Percentiles rank a stretch among this genome's conserved stretches.
Evolutionary conservation across 37 sponge, comb jelly and placozoan species (phyloP).

Genomic region (Spongilla lacustris): DNA sequence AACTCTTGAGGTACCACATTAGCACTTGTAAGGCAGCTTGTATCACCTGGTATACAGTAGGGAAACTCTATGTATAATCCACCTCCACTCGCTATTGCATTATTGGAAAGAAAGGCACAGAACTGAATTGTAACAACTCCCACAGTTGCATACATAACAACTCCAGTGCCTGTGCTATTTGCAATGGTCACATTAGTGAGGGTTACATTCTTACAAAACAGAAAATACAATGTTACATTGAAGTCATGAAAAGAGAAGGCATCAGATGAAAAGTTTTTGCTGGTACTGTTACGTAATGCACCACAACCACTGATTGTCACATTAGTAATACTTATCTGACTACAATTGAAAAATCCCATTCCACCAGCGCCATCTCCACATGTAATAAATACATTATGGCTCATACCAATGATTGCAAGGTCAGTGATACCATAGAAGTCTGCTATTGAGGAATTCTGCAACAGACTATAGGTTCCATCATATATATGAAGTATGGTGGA

Average conservation of each 20-base stretch:
- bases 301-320: conserved; percentile 20
- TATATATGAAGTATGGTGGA: background rate
- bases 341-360: conserved; percentile 26
- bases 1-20: background rate
- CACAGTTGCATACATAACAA: conserved; percentile 42
- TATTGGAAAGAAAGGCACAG: conserved; percentile 29
- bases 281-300: conserved; percentile 15
- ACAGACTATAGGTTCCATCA: background rate
- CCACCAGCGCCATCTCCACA: conserved; percentile 18
- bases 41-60: conserved; percentile 22
- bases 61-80: conserved; percentile 59
- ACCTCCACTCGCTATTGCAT: conserved; percentile 19
- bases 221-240: conserved; percentile 29
- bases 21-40: background rate
- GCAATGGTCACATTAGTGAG: conserved; percentile 9
- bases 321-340: background rate
- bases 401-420: conserved; percentile 34
- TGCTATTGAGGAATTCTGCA: background rate
- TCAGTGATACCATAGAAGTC: background rate
- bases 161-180: conserved; percentile 25
- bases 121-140: conserved; percentile 7
- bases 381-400: background rate
- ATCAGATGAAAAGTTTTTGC: background rate
- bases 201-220: conserved; percentile 35
- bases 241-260: background rate